Evolutionary conservation across 2,888 invertebrate genomes (phyloP), one percentile per base, ranked within the genome.

Genomic region (Lepidochitona cinerea): DNA sequence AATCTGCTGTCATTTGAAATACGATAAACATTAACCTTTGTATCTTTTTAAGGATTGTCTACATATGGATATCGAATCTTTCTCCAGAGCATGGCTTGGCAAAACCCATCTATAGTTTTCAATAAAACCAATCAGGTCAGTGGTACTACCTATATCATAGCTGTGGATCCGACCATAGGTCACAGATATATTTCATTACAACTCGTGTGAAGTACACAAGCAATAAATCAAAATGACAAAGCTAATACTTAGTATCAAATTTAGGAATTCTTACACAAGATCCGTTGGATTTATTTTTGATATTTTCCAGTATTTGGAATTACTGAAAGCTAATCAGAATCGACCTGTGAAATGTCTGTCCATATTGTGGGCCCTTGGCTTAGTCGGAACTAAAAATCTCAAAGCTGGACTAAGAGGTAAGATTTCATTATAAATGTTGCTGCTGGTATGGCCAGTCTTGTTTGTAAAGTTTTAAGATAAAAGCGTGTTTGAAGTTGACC

Each of bases 341-440:
- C 83, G 89, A 4, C 86, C 88, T 14, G 79, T 83, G 36, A 78
- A 85, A 29, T 89, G 90, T 82, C 79, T 90, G 68, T 82, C 88
- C 37, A 82, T 91, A 32, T 80, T 91, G 77, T 91, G 91, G 91
- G 85, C 87, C 14, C 80, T 90, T 9, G 89, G 90, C 12, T 91
- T 91, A 79, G 87, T 85, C 71, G 90, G 90, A 12, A 76, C 83
- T 32, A 84, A 84, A 2, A 83, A 87, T 73, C 80, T 91, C 33
- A 83, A 79, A 68, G 81, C 81, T 83, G 91, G 91, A 37, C 80
- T 91, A n/a, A 87, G 86, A 86, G 89, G 91, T 91, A 76, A 73
- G 75, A 37, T 23, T 4, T 2, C 49, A 18, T 49, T 49, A n/a
- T n/a, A n/a, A n/a, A n/a, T n/a, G n/a, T n/a, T n/a, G n/a, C n/a